These are phyloP conservation scores for Lerema accius DNA, from an alignment of 1,140 invertebrate genomes.

Conservation along the genomic window DNA sequence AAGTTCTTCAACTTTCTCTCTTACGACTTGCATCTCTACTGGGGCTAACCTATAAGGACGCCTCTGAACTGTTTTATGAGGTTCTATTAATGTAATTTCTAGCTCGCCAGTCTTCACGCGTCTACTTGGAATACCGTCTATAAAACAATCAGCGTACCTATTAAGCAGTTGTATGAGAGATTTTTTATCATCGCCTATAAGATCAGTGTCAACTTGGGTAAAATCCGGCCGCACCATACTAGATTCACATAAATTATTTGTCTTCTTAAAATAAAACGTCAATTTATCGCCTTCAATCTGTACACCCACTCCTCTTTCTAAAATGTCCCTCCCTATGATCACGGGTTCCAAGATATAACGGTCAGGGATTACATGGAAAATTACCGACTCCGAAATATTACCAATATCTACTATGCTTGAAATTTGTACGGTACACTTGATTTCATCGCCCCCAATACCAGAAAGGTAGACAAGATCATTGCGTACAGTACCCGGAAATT, in stretches of 20 bases:
- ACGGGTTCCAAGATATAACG: slow-evolving; percentile 22
- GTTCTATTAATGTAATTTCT: slow-evolving; percentile 27
- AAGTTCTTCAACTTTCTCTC: slow-evolving; percentile 21
- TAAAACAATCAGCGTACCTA: slow-evolving; percentile 28
- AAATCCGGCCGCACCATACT: slow-evolving; percentile 12
- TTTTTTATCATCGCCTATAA: slow-evolving; percentile 19
- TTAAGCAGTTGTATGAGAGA: slow-evolving; percentile 2
- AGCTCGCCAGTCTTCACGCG: slow-evolving; percentile 16
- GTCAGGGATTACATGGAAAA: slow-evolving; percentile 41
- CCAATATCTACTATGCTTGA: slow-evolving; percentile 27
- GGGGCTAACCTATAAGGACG: slow-evolving; percentile 28
- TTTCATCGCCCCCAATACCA: slow-evolving; percentile 29
- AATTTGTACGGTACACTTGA: slow-evolving; percentile 18
- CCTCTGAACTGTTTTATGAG: slow-evolving; percentile 33
- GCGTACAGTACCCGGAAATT: slow-evolving; percentile 31
- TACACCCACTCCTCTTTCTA: slow-evolving; percentile 26
- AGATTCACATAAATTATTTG: slow-evolving; percentile 1
- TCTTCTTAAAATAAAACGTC: slow-evolving; percentile 14
- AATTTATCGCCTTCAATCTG: slow-evolving; percentile 32
- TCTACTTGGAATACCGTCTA: slow-evolving; percentile 25
- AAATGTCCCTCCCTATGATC: slow-evolving; percentile 39
- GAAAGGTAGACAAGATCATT: slow-evolving; percentile 31
- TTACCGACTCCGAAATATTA: slow-evolving; percentile 20
- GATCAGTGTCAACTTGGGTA: slow-evolving; percentile 30
- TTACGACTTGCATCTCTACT: slow-evolving; percentile 21